phyloP scores from a whole-genome alignment of 1,140 invertebrate species.

The Bombus pascuorum region DNA sequence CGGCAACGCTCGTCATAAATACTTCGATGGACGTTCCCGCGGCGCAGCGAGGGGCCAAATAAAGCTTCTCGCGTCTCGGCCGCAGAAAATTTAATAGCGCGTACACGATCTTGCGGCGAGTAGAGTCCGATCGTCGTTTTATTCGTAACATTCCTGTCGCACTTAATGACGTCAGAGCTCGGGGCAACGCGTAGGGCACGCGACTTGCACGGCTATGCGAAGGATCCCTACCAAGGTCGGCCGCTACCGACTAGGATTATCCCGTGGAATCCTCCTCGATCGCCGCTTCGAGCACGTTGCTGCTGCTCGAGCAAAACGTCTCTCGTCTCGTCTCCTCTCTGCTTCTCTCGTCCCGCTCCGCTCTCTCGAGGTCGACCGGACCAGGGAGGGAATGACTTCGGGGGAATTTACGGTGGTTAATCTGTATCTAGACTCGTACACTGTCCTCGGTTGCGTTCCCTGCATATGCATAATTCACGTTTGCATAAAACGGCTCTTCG shows the following conservation, averaged over 20 bases:
- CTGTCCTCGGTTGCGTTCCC: conserved; percentile 20
- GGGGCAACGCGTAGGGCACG: conserved; percentile 59
- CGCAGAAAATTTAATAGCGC: conserved; percentile 27
- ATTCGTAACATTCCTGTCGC: conserved; percentile 25
- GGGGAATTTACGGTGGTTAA: conserved; percentile 59
- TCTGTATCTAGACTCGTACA: conserved; percentile 49
- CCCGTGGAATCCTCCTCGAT: conserved; percentile 64
- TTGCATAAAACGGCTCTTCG: conserved; percentile 4
- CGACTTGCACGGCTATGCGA: conserved; percentile 53
- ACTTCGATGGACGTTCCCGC: conserved; percentile 11
- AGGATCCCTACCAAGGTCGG: conserved; percentile 60
- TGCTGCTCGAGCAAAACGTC: conserved; percentile 57
- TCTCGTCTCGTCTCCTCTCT: not conserved
- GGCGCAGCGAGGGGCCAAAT: conserved; percentile 19
- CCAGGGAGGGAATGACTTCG: conserved; percentile 53
- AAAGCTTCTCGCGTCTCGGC: conserved; percentile 17
- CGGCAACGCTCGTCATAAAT: conserved; percentile 24
- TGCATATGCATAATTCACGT: conserved; percentile 49
- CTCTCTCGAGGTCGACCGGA: conserved; percentile 61
- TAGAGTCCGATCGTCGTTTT: conserved; percentile 3
- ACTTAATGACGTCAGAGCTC: conserved; percentile 46
- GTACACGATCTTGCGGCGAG: not conserved
- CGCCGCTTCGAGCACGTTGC: conserved; percentile 41
- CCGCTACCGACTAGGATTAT: conserved; percentile 61
- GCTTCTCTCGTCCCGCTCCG: not conserved